A percentile compares a stretch with the other conserved stretches of the same genome.
These are phyloP conservation scores for Limnodromus scolopaceus DNA, from an alignment of 2,797 vertebrate genomes.

Conservation along the genomic window DNA sequence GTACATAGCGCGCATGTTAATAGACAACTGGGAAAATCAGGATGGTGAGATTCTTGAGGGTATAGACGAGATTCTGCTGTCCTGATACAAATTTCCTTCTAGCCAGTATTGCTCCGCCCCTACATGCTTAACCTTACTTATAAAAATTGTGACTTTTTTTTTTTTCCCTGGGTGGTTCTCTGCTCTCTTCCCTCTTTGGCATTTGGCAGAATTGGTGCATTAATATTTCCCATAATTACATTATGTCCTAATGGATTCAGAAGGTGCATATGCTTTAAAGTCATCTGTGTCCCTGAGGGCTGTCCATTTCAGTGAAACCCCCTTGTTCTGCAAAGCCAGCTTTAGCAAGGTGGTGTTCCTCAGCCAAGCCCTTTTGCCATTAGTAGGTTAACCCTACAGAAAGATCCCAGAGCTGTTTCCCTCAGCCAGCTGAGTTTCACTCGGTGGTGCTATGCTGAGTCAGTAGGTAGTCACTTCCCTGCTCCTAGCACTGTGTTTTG, in stretches of 20 bases:
- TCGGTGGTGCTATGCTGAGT: not conserved
- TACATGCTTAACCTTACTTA: not conserved
- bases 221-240: not conserved
- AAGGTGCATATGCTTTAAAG: not conserved
- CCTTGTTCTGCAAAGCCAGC: not conserved
- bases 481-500: not conserved
- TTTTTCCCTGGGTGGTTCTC: not conserved
- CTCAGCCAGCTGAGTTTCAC: not conserved
- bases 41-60: not conserved
- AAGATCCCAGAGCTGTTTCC: not conserved
- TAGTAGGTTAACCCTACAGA: not conserved
- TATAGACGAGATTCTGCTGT: not conserved
- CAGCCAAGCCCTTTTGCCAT: not conserved
- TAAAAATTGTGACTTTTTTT: not conserved
- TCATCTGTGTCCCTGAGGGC: not conserved
- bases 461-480: not conserved
- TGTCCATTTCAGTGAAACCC: not conserved
- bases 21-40: not conserved
- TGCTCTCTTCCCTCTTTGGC: not conserved
- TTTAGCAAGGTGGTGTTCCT: not conserved
- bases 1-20: not conserved
- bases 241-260: not conserved
- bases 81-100: not conserved
- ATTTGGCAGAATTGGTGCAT: not conserved
- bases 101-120: not conserved